These are phyloP conservation scores for Ophion slaviceki DNA, from an alignment of 2,888 invertebrate genomes.

Conservation along the genomic window DNA sequence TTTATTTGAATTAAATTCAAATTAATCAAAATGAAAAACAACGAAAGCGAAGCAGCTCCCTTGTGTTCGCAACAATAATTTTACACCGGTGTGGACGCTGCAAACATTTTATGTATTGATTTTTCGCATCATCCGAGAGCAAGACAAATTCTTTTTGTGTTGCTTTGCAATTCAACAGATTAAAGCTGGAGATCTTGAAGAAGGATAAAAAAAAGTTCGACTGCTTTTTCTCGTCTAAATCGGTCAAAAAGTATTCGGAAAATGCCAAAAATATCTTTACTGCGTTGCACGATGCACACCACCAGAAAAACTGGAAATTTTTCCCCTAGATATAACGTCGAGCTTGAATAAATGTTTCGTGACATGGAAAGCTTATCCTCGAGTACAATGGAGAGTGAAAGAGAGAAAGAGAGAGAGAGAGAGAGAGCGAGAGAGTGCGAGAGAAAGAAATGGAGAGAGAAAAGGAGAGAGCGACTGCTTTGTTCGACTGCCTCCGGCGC, in stretches of 20 bases:
- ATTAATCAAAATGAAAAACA: too few relatives aligned
- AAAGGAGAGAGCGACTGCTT: neutral
- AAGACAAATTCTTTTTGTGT: too few relatives aligned
- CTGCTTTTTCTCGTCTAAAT: neutral
- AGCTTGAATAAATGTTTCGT: constrained; percentile 11
- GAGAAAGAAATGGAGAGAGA: neutral
- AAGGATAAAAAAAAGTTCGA: neutral
- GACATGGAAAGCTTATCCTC: constrained; percentile 15
- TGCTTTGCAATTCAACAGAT: neutral
- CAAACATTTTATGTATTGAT: too few relatives aligned
- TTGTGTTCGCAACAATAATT: too few relatives aligned
- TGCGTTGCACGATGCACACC: neutral
- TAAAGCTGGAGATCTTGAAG: neutral
- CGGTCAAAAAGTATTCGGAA: neutral
- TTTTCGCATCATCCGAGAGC: too few relatives aligned
- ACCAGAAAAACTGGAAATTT: neutral
- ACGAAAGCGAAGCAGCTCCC: too few relatives aligned
- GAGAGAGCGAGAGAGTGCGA: neutral
- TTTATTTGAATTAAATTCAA: too few relatives aligned
- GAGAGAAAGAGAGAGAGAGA: neutral
- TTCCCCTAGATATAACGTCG: neutral
- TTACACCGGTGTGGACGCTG: too few relatives aligned
- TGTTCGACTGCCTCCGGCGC: neutral
- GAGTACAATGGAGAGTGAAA: neutral
- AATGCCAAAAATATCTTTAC: neutral